Evolutionary conservation across 2,888 invertebrate species (phyloP).

Genomic region (Philereme vetulata): DNA sequence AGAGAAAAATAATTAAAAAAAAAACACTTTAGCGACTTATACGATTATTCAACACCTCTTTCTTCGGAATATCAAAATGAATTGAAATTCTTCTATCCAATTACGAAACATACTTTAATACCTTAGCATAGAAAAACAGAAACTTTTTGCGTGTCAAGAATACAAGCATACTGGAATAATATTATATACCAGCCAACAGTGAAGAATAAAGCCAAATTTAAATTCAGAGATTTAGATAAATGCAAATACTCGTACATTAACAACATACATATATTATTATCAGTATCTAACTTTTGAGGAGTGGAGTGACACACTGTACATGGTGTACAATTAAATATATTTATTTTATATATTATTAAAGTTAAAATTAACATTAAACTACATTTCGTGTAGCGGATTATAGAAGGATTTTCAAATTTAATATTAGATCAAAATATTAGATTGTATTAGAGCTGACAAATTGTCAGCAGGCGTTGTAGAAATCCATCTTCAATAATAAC

Average conservation of each 20-base stretch:
- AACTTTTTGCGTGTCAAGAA: neutral
- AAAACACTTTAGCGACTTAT: no score
- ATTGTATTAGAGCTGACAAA: no score
- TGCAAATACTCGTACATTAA: slow-evolving; percentile 26
- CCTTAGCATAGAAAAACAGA: neutral
- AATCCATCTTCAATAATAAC: no score
- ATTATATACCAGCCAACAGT: neutral
- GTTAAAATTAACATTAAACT: no score
- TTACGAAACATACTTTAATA: slow-evolving; percentile 1
- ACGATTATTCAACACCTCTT: slow-evolving; percentile 36
- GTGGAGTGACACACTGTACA: no score
- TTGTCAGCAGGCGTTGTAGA: no score
- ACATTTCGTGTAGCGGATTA: no score
- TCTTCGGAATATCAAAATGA: slow-evolving; percentile 14
- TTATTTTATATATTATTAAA: no score
- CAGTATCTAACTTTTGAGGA: neutral
- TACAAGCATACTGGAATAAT: neutral
- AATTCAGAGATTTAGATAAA: slow-evolving; percentile 26
- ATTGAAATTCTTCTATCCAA: slow-evolving; percentile 9
- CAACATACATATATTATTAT: neutral
- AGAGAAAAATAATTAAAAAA: no score
- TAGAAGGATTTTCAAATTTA: no score
- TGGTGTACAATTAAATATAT: no score
- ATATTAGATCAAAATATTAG: no score
- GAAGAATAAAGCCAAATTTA: slow-evolving; percentile 3